Percentiles rank a stretch among this genome's conserved stretches.
Evolutionary conservation across 2,113 vertebrate genomes (phyloP).

Genomic region (Papio anubis): DNA sequence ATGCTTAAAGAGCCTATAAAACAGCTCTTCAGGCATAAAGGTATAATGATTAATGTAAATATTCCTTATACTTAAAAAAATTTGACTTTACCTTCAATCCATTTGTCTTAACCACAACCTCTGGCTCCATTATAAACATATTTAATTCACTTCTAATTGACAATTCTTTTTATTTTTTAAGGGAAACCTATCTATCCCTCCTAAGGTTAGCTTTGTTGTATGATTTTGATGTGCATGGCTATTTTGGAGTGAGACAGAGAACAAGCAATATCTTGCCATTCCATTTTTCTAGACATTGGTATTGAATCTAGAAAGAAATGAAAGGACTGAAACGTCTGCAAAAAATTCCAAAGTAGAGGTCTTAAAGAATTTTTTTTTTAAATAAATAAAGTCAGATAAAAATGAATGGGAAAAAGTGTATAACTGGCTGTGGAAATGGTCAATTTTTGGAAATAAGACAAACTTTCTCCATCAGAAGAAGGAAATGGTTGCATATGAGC

Average conservation of each 20-base stretch:
- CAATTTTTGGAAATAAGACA: not conserved
- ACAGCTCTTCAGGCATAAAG: not conserved
- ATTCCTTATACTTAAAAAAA: not conserved
- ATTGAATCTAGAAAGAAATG: not conserved
- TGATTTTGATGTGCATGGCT: not conserved
- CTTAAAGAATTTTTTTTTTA: conserved; percentile 13
- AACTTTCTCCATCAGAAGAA: not conserved
- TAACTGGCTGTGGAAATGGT: not conserved
- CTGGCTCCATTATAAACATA: not conserved
- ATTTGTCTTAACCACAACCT: conserved; percentile 9
- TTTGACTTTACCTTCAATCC: not conserved
- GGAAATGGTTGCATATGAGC: not conserved
- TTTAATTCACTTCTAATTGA: not conserved
- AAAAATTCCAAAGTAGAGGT: not conserved
- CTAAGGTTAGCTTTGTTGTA: not conserved
- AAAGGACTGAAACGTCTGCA: not conserved
- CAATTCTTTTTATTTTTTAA: conserved; percentile 15
- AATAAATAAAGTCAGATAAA: conserved; percentile 42
- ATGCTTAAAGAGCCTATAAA: conserved; percentile 16
- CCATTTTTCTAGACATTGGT: not conserved
- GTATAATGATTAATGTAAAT: not conserved
- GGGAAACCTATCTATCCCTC: not conserved
- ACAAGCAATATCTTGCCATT: not conserved
- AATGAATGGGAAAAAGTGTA: not conserved
- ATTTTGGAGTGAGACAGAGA: not conserved